Evolutionary conservation across 2,888 invertebrate genomes (phyloP).

Genomic region (Hedya salicella): DNA sequence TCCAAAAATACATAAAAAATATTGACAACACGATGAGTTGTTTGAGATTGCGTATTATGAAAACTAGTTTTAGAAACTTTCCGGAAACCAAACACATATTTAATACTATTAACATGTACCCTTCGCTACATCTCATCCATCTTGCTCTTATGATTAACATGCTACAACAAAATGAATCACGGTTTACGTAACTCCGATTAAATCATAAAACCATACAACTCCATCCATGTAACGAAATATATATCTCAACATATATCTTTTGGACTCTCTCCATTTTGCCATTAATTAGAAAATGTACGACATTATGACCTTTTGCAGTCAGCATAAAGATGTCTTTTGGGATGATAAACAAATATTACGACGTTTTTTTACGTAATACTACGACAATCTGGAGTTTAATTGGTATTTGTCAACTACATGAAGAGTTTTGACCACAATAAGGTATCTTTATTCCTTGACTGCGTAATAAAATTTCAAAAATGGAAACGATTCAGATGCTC

Average conservation of each 20-base stretch:
- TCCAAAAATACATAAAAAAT: too few species aligned
- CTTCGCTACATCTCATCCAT: constrained; percentile 1
- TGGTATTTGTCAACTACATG: constrained; percentile 16
- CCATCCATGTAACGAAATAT: constrained; percentile 1
- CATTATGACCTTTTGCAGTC: constrained; percentile 29
- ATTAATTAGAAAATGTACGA: constrained; percentile 20
- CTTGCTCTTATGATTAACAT: constrained; percentile 14
- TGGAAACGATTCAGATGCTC: neutral
- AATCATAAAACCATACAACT: constrained; percentile 29
- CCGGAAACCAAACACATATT: neutral
- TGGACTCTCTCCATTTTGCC: constrained; percentile 3
- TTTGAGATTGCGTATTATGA: neutral
- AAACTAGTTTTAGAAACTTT: constrained; percentile 20
- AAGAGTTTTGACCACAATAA: constrained; percentile 21
- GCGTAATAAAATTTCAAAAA: constrained; percentile 12
- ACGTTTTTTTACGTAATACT: constrained; percentile 13
- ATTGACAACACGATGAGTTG: neutral
- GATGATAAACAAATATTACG: constrained; percentile 23
- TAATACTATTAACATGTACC: neutral
- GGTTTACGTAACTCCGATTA: constrained; percentile 23
- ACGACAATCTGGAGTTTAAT: constrained; percentile 24
- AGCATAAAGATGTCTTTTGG: constrained; percentile 21
- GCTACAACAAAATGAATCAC: constrained; percentile 6
- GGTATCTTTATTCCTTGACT: constrained; percentile 24
- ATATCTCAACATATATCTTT: constrained; percentile 6